phyloP scores from a whole-genome alignment of 2,797 vertebrate species.

The Crypturellus tataupa region DNA sequence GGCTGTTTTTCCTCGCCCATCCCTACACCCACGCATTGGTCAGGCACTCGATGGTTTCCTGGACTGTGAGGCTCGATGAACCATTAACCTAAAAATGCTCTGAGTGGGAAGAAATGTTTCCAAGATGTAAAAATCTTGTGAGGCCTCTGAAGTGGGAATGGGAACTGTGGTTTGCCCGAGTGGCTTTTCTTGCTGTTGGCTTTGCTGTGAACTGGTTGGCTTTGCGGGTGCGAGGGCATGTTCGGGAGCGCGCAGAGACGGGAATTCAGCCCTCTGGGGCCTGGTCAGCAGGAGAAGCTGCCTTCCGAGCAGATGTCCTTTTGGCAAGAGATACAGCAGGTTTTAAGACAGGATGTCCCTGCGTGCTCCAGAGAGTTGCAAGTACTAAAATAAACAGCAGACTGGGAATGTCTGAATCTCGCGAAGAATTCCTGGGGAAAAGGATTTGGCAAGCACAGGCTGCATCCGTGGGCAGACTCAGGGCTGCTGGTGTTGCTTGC shows the following conservation, averaged over 20 bases:
- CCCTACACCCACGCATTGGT: conserved; percentile 2
- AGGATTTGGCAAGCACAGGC: conserved; percentile 43
- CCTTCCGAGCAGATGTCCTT: conserved; percentile 62
- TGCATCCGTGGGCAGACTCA: not conserved
- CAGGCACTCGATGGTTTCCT: conserved; percentile 45
- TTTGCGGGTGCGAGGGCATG: conserved; percentile 47
- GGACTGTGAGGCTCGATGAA: conserved; percentile 55
- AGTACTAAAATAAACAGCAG: conserved; percentile 55
- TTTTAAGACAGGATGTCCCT: conserved; percentile 62
- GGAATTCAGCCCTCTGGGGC: conserved; percentile 40
- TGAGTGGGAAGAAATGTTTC: conserved; percentile 52
- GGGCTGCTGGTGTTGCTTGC: fast-evolving
- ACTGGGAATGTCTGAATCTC: conserved; percentile 59
- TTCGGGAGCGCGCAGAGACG: conserved; percentile 31
- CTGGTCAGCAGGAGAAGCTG: not conserved
- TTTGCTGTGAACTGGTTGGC: conserved; percentile 15
- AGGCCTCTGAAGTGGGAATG: conserved; percentile 45
- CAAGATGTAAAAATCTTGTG: conserved; percentile 18
- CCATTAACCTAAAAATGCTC: conserved; percentile 59
- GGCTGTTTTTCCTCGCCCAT: not conserved
- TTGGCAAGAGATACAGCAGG: conserved; percentile 20
- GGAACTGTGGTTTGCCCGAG: conserved; percentile 52
- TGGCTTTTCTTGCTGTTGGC: conserved; percentile 6
- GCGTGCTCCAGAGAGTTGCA: conserved; percentile 8
- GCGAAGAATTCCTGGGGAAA: conserved; percentile 37